Base-by-base conservation (phyloP, 2,113 vertebrate species). In the Urocitellus parryii region DNA sequence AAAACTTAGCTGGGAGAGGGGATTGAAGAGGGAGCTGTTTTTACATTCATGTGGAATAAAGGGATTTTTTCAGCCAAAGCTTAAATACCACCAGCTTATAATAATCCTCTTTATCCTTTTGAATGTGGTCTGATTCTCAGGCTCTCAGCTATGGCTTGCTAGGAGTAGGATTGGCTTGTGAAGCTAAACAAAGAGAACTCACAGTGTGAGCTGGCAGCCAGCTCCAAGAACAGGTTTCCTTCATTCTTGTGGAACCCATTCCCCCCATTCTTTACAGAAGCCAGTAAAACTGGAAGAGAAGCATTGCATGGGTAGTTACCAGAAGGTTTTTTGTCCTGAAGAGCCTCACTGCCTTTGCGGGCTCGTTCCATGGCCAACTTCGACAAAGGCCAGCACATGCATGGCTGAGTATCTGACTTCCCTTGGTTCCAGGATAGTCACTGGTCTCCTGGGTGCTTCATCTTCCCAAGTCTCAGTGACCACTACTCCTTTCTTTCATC, bases 21-120 rank as follows among this genome's bases (percentile, higher is more conserved):
- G 17, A 37, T 34, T 73, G 48, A 63, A 39, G 37, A 73, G 14
- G 53, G 29, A 68, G 2, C 42, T 79, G 22, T 48, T n/a, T 22
- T 76, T 48, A 72, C 42, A 29, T 63, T 96, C 68, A 51, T 73
- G 79, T 42, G 76, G 73, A 87, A 94, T 77, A 91, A 95, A 96
- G 58, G 68, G 74, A 39, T 84, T 91, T 88, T 45, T 80, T 92
- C 32, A 92, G 42, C 78, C 91, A 88, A 39, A 78, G 34, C 39
- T 83, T 51, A 34, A 91, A 65, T 74, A 27, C 63, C 3, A 12
- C 80, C 67, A 72, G 85, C 70, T 97, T 87, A 93, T 42, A 96
- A 94, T 81, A 97, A 95, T 94, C 89, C 95, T 95, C 95, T 97
- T 89, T 74, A 91, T 91, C 87, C 95, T 93, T 73, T 37, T 37